Base-by-base conservation (phyloP, 2,797 vertebrate genomes). In the Sarcophilus harrisii region DNA sequence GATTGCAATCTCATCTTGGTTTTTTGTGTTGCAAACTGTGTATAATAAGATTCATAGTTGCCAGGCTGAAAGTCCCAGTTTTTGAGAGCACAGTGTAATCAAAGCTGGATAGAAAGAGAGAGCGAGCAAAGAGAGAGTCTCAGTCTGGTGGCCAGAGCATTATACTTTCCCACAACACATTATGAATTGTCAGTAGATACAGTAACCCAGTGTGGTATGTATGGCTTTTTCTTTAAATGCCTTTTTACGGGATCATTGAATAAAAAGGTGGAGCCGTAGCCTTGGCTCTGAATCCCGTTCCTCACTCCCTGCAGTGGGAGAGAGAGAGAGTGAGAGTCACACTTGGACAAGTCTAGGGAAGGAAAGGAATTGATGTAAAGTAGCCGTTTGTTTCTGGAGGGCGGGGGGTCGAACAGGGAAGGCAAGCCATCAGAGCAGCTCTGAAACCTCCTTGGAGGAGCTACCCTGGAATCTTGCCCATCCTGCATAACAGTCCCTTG, bases 21-120 rank as follows among this genome's bases (percentile, higher is more conserved):
- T 94, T 91, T 94, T 89, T 57, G 29, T 45, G 59, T 81, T 93
- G 57, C 4, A 87, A 18, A 91, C 91, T 92, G 27, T 60, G 1
- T 66, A 13, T 92, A 90, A 45, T 52, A 73, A 90, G 62, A 95
- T 94, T 93, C 13, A 0, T 29, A 38, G 49, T 55, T 89, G 28
- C 57, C 87, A 58, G 81, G 5, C 93, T 93, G 89, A 52, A 58
- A 24, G 90, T 30, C 12, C 0, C 62, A 28, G 58, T 57, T 95
- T 90, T 93, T 90, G 73, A 27, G 90, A 38, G 73, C 55, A 89
- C 57, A 52, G 10, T 0, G 90, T 87, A 52, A 89, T 62, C 52
- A 52, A 13, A 58, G 73, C 38, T 45, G 4, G 57, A 92, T 29
- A 13, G 27, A 45, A 18, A 52, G 45, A 45, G 58, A 45, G 92